Percentiles rank a stretch among this genome's conserved stretches.
Conservation (phyloP, 2,113 vertebrate genomes). For the Misgurnus anguillicaudatus region DNA sequence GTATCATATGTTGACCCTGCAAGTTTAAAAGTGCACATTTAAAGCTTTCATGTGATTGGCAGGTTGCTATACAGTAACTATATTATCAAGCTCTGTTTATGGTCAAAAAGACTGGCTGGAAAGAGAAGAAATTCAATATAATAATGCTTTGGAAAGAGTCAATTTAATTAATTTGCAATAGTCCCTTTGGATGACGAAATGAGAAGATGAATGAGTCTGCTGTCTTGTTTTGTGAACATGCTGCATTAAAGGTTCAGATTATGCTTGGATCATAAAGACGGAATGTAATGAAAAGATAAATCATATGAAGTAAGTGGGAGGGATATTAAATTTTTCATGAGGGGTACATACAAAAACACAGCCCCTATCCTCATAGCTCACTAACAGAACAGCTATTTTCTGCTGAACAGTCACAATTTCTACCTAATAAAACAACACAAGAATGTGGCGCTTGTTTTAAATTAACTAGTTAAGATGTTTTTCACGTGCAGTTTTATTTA, state of each 20-base stretch:
- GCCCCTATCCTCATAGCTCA: conserved; percentile 31
- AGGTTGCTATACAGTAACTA: background rate
- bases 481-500: background rate
- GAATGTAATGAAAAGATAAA: conserved; percentile 56
- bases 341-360: conserved; percentile 46
- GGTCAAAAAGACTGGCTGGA: background rate
- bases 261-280: conserved; percentile 51
- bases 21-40: background rate
- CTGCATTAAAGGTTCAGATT: conserved; percentile 53
- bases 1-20: background rate
- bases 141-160: conserved; percentile 42
- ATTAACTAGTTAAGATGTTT: conserved; percentile 32
- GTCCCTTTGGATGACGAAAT: conserved; percentile 45
- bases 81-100: background rate
- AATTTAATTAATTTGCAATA: conserved; percentile 45
- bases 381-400: conserved; percentile 36
- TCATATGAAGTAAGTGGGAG: conserved; percentile 52
- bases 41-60: background rate
- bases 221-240: conserved; percentile 54
- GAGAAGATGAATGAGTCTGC: conserved; percentile 49
- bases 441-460: conserved; percentile 1
- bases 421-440: conserved; percentile 41
- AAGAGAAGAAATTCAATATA: background rate
- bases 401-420: conserved; percentile 54
- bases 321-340: conserved; percentile 56